Evolutionary conservation across 2,113 vertebrate genomes (phyloP).

Genomic region (Dromas ardeola): DNA sequence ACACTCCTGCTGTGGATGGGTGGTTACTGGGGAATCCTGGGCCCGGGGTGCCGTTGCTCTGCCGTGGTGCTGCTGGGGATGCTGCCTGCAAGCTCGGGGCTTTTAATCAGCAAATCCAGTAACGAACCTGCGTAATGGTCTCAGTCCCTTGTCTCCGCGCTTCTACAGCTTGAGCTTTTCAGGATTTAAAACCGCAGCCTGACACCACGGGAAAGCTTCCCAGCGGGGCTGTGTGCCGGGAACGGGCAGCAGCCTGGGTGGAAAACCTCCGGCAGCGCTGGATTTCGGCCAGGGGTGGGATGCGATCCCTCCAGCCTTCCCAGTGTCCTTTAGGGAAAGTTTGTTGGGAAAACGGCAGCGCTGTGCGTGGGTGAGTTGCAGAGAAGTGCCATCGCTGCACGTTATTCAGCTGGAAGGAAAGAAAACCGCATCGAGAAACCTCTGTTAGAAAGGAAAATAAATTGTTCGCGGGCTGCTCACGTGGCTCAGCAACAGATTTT

Average conservation of each 20-base stretch:
- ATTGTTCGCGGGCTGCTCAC: fast-evolving
- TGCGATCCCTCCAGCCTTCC: not conserved
- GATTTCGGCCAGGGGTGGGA: not conserved
- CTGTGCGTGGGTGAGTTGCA: not conserved
- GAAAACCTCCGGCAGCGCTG: fast-evolving
- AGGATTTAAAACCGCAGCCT: not conserved
- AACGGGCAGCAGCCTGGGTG: not conserved
- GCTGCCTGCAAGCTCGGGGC: not conserved
- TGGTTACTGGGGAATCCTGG: not conserved
- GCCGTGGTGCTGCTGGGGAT: fast-evolving
- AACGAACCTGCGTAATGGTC: not conserved
- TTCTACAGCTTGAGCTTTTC: not conserved
- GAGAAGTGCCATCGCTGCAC: not conserved
- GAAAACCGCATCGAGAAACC: not conserved
- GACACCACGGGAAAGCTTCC: not conserved
- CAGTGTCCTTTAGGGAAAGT: fast-evolving
- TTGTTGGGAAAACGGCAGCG: not conserved
- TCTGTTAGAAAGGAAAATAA: not conserved
- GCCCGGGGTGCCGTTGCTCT: not conserved
- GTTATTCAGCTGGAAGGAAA: not conserved
- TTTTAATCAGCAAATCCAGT: not conserved
- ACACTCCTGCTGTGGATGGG: not conserved
- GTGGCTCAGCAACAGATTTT: not conserved
- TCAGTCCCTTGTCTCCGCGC: not conserved
- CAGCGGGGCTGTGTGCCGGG: fast-evolving